A percentile compares a stretch with the other conserved stretches of the same genome.
Conservation (phyloP, 2,113 vertebrate genomes). For the Misgurnus mizolepis region DNA sequence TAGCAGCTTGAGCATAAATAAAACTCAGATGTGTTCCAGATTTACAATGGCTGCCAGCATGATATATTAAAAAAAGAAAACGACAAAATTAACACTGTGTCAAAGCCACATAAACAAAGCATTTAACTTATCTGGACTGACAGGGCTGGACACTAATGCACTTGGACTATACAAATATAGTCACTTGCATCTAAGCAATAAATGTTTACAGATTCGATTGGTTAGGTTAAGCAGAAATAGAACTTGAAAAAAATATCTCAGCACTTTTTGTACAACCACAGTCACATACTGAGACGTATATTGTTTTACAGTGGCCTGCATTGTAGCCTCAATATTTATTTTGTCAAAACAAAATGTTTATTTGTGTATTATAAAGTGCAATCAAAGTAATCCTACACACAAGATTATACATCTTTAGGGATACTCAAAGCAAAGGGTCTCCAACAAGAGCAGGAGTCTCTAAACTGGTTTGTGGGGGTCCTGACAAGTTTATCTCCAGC, state of each 20-base stretch:
- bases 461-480: too few species aligned
- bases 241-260: background rate
- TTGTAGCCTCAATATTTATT: too few species aligned
- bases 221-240: slow-evolving; percentile 23
- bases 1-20: slow-evolving; percentile 70
- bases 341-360: too few species aligned
- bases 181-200: slow-evolving; percentile 45
- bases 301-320: too few species aligned
- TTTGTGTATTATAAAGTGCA: background rate
- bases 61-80: slow-evolving; percentile 31
- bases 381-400: background rate
- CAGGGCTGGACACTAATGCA: slow-evolving; percentile 19
- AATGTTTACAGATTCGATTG: slow-evolving; percentile 27
- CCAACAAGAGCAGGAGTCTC: too few species aligned
- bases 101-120: slow-evolving; percentile 56
- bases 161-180: slow-evolving; percentile 32
- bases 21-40: slow-evolving; percentile 72
- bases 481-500: too few species aligned
- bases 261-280: background rate
- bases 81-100: slow-evolving; percentile 43
- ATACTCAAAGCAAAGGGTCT: background rate
- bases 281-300: background rate
- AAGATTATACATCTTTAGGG: background rate
- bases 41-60: slow-evolving; percentile 53
- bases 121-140: slow-evolving; percentile 37